A percentile compares a stretch with the other conserved stretches of the same genome.
phyloP scores from a whole-genome alignment of 2,113 vertebrate genomes.

The Leptocoma aspasia region DNA sequence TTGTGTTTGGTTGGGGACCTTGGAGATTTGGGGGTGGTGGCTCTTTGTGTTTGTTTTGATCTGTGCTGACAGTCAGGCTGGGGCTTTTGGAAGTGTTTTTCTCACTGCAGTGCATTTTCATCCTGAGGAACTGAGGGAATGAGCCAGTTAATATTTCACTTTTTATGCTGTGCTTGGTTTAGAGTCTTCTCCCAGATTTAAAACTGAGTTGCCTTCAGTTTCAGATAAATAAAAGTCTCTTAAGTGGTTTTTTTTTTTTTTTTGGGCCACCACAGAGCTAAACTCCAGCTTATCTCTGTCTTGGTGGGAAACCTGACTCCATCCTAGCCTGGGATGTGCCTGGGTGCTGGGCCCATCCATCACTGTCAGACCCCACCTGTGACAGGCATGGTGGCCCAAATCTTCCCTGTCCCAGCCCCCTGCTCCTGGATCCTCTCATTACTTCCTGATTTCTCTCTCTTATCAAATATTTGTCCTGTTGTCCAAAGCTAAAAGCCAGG shows the following conservation, averaged over 20 bases:
- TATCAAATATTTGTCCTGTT: background rate
- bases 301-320: background rate
- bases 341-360: background rate
- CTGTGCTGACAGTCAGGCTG: background rate
- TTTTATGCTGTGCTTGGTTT: background rate
- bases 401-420: background rate
- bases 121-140: background rate
- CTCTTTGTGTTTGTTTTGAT: background rate
- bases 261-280: background rate
- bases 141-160: background rate
- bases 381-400: background rate
- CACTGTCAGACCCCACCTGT: background rate
- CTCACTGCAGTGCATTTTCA: background rate
- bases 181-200: background rate
- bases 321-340: accelerated
- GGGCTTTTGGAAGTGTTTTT: background rate
- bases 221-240: background rate
- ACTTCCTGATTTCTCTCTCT: background rate
- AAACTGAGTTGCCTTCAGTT: background rate
- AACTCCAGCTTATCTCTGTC: background rate
- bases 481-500: background rate
- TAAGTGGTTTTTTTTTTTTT: background rate
- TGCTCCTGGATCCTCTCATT: background rate
- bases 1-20: background rate
- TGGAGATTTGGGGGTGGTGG: background rate